Percentiles rank a stretch among this genome's conserved stretches.
Evolutionary conservation across 1,140 invertebrate species (phyloP).

Genomic region (Pentalonia nigronervosa): DNA sequence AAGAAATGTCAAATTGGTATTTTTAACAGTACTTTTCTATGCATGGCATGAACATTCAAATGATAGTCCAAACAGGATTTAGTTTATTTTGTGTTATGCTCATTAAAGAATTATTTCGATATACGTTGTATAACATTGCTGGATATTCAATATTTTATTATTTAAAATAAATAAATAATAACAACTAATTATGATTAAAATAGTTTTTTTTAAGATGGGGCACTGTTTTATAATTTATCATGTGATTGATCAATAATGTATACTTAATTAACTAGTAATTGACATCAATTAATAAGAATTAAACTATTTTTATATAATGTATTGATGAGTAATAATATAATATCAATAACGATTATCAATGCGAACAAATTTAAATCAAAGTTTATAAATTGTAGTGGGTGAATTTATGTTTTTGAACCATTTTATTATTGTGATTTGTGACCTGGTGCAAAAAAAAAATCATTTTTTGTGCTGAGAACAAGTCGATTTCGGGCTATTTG

Average conservation of each 20-base stretch:
- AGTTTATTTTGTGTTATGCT: not conserved
- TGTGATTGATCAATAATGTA: not conserved
- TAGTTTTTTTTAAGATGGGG: not conserved
- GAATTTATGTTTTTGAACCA: no score
- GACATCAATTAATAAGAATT: not conserved
- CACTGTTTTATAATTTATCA: not conserved
- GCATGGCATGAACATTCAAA: not conserved
- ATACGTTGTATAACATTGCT: not conserved
- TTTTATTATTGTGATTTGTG: no score
- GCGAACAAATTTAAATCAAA: not conserved
- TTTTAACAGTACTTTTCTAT: not conserved
- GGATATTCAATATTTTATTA: not conserved
- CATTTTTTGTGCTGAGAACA: not conserved
- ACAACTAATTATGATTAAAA: not conserved
- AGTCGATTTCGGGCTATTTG: not conserved
- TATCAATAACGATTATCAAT: not conserved
- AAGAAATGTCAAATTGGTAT: not conserved
- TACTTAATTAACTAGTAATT: not conserved
- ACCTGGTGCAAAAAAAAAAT: no score
- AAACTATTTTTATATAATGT: not conserved
- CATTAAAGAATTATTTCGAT: not conserved
- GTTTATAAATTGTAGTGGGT: not conserved
- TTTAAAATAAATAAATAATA: not conserved
- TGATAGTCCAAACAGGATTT: not conserved
- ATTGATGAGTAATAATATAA: not conserved